These are phyloP conservation scores for Podotricha telesiphe DNA, from an alignment of 2,888 invertebrate genomes.

Conservation along the genomic window DNA sequence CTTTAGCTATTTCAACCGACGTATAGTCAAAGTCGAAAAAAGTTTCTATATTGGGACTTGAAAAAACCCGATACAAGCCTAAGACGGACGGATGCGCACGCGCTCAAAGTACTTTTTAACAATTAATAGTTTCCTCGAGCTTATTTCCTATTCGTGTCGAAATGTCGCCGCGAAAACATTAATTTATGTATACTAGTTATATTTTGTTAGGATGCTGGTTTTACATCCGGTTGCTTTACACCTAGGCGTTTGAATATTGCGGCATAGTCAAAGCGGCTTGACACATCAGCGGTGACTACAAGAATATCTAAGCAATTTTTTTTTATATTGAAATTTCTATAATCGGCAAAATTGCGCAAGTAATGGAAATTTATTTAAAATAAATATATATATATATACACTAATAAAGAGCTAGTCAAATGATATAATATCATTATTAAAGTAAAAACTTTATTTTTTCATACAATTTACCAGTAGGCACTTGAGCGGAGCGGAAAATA, in stretches of 20 bases:
- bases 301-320: background rate
- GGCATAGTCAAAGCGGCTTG: background rate
- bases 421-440: too few relatives aligned
- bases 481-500: too few relatives aligned
- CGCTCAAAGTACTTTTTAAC: constrained; percentile 48
- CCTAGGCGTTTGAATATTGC: background rate
- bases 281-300: too few relatives aligned
- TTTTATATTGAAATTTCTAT: background rate
- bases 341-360: background rate
- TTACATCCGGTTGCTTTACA: constrained; percentile 28
- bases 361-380: background rate
- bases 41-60: constrained; percentile 50
- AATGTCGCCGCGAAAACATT: constrained; percentile 46
- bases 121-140: constrained; percentile 57
- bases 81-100: constrained; percentile 49
- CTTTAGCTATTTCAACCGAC: constrained; percentile 52
- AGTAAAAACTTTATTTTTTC: too few relatives aligned
- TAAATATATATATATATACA: too few relatives aligned
- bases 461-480: too few relatives aligned
- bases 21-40: constrained; percentile 47
- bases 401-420: too few relatives aligned
- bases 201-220: constrained; percentile 33
- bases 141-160: constrained; percentile 51
- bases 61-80: constrained; percentile 47
- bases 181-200: constrained; percentile 43